Evolutionary conservation across 2,113 vertebrate species (phyloP).

Genomic region (Ranitomeya variabilis): DNA sequence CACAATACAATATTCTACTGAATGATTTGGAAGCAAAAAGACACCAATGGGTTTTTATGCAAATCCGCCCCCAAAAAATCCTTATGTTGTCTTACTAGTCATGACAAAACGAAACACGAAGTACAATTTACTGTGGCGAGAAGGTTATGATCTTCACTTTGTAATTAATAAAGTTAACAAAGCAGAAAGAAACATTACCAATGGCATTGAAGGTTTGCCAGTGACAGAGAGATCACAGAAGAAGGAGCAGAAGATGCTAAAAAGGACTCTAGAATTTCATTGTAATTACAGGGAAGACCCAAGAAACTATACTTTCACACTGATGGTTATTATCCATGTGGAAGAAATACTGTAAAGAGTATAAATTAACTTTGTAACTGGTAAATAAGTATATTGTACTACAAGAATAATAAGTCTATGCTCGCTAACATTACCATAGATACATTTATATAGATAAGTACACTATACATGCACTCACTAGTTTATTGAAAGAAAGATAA

Average conservation of each 20-base stretch:
- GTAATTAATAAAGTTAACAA: constrained; percentile 26
- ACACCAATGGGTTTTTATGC: neutral
- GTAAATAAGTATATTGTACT: neutral
- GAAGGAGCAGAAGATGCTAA: neutral
- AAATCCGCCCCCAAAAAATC: neutral
- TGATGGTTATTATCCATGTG: neutral
- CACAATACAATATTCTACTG: neutral
- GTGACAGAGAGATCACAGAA: neutral
- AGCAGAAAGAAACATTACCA: constrained; percentile 9
- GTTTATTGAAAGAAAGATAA: too few relatives aligned
- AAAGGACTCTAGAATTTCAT: neutral
- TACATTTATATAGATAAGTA: too few relatives aligned
- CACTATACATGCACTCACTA: too few relatives aligned
- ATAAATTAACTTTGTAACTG: neutral
- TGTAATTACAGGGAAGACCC: constrained; percentile 7
- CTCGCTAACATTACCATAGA: too few relatives aligned
- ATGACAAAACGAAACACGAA: neutral
- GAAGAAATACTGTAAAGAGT: neutral
- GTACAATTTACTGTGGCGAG: neutral
- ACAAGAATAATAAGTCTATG: neutral
- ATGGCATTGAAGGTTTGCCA: neutral
- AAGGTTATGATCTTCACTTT: constrained; percentile 3
- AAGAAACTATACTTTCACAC: neutral
- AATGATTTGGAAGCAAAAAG: neutral
- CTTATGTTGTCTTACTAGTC: neutral